Evolutionary conservation across 2,888 invertebrate genomes (phyloP), one percentile per base, ranked within the genome.

Genomic region (Caenorhabditis sulstoni): DNA sequence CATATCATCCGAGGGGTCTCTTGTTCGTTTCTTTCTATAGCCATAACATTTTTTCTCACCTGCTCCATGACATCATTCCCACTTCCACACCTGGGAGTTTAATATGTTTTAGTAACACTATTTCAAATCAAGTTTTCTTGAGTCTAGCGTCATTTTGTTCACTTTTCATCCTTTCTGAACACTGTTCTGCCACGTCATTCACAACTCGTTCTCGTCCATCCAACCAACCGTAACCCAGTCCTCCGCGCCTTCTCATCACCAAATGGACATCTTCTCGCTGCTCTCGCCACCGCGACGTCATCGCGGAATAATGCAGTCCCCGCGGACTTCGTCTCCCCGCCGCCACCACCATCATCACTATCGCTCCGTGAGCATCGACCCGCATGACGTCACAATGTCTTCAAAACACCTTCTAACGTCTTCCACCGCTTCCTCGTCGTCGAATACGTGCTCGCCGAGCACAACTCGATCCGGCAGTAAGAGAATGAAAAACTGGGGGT

Each of bases 351-450:
- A 68, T 49, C 55, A 62, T 41, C 61, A 70, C 37, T 59, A 71
- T 49, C 73, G 73, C 49, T 73, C 64, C 16, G 58, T 58, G 64
- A 73, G 73, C 73, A 44, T 73, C n/a, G 73, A 73, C 64, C 64
- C 73, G 29, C 64, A 64, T 57, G 71, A 71, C 55, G 55, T 64
- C 39, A 62, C 73, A 1, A 44, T 45, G 41, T 73, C 73, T n/a
- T 35, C 73, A 50, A 62, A 73, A 58, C 73, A 73, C 49, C 55
- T 73, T 4, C 41, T 71, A 22, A 64, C 70, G 3, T 41, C 61
- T 11, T 35, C 59, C 8, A 50, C 47, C 41, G 44, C 59, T 8
- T 3, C 58, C 37, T 41, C 41, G 41, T 41, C 41, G 41, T 41
- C 14, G 29, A 52, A 29, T n/a, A 29, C 52, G 1, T 53, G 35